Conservation (phyloP, 2,888 invertebrate genomes). For the Kuschelorhynchus macadamiae region DNA sequence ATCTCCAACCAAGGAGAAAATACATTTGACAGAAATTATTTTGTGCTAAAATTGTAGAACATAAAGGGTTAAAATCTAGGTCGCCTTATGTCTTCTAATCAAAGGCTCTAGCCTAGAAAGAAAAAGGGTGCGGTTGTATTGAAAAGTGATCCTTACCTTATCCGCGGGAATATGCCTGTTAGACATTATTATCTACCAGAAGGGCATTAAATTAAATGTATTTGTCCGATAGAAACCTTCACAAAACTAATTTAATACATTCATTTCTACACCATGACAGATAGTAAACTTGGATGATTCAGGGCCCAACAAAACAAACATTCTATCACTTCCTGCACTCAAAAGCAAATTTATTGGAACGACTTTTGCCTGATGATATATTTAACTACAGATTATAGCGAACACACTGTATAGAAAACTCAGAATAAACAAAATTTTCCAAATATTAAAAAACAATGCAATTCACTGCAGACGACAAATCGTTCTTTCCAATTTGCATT, state of each 20-base stretch:
- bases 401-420: conserved; percentile 19
- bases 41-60: conserved; percentile 18
- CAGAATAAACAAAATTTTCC: conserved; percentile 30
- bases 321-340: conserved; percentile 21
- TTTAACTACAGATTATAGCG: conserved; percentile 4
- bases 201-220: conserved; percentile 46
- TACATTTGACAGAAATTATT: conserved; percentile 27
- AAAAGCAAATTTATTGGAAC: conserved; percentile 4
- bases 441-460: conserved; percentile 46
- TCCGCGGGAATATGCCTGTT: conserved; percentile 87
- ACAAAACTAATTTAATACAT: conserved; percentile 44
- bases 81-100: conserved; percentile 51
- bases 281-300: conserved; percentile 46
- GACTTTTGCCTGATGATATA: conserved; percentile 10
- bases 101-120: conserved; percentile 44
- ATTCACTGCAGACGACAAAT: conserved; percentile 43
- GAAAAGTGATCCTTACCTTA: conserved; percentile 73
- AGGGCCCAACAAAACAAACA: conserved; percentile 50
- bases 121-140: conserved; percentile 51
- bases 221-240: conserved; percentile 32
- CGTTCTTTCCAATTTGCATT: conserved; percentile 45
- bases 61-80: conserved; percentile 48
- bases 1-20: conserved; percentile 25
- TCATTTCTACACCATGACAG: conserved; percentile 50
- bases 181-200: conserved; percentile 75